Evolutionary conservation across 2,888 invertebrate species (phyloP).

Genomic region (Spisula subtruncata): DNA sequence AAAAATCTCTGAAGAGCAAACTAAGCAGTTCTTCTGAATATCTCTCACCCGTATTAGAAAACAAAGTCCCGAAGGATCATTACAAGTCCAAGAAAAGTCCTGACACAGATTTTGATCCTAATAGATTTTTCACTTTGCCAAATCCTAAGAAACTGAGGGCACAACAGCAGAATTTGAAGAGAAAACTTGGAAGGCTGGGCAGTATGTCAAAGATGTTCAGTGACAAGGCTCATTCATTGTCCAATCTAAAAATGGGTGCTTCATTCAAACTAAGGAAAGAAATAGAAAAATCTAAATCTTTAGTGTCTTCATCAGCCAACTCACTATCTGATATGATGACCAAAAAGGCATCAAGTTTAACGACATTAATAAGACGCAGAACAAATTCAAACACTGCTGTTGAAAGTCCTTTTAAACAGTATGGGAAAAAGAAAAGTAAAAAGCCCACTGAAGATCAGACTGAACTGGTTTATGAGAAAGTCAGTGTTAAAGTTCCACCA

Average conservation of each 20-base stretch:
- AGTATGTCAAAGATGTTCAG: constrained; percentile 64
- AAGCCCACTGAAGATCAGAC: constrained; percentile 47
- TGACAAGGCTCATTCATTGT: constrained; percentile 67
- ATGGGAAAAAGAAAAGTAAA: constrained; percentile 41
- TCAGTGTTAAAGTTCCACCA: constrained; percentile 45
- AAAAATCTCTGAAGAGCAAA: background rate
- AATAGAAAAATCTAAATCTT: constrained; percentile 56
- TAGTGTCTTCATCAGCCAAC: constrained; percentile 55
- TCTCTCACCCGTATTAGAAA: constrained; percentile 64
- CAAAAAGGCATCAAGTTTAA: constrained; percentile 68
- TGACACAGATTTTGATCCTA: constrained; percentile 36
- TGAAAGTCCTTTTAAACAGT: constrained; percentile 66
- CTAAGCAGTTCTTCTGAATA: constrained; percentile 35
- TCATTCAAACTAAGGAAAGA: constrained; percentile 69
- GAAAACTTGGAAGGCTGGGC: constrained; percentile 54
- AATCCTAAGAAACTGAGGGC: constrained; percentile 59
- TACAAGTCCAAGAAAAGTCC: constrained; percentile 21
- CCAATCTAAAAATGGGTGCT: constrained; percentile 58
- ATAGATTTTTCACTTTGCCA: constrained; percentile 64
- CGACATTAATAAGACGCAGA: constrained; percentile 60
- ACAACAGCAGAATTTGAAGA: constrained; percentile 40
- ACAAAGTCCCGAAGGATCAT: constrained; percentile 21
- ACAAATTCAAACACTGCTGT: constrained; percentile 58
- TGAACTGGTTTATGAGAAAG: constrained; percentile 66
- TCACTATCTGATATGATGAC: constrained; percentile 66